phyloP scores from a whole-genome alignment of 1,140 invertebrate species.

The Philaenus spumarius region DNA sequence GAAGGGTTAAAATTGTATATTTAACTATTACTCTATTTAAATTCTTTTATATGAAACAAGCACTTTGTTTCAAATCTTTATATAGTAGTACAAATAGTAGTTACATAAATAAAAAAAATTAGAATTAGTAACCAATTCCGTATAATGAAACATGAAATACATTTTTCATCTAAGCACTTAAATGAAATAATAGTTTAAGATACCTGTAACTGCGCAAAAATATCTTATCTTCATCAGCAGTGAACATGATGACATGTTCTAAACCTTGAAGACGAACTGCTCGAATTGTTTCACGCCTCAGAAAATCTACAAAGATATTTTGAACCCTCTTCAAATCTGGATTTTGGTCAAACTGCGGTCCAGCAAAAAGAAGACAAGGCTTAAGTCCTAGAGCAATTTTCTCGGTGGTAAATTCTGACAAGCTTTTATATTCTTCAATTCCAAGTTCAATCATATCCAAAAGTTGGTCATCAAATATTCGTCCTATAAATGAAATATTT shows the following conservation, averaged over 20 bases:
- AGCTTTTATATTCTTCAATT: slow-evolving; percentile 70
- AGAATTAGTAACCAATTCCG: too few species aligned
- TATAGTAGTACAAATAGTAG: too few species aligned
- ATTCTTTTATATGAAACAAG: too few species aligned
- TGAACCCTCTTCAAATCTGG: slow-evolving; percentile 76
- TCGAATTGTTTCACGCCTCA: slow-evolving; percentile 73
- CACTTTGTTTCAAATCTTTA: too few species aligned
- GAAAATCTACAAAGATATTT: slow-evolving; percentile 89
- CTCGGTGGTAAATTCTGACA: slow-evolving; percentile 70
- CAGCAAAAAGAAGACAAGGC: slow-evolving; percentile 89
- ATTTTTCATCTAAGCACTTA: too few species aligned
- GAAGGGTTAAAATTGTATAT: too few species aligned
- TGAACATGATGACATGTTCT: slow-evolving; percentile 89
- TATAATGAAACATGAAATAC: too few species aligned
- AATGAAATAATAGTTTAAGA: not conserved
- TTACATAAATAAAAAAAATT: too few species aligned
- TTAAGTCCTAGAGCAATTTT: slow-evolving; percentile 80
- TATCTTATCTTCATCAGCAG: slow-evolving; percentile 71
- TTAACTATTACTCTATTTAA: too few species aligned
- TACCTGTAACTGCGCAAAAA: slow-evolving; percentile 79
- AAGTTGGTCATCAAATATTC: slow-evolving; percentile 83
- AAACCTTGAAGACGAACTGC: slow-evolving; percentile 82
- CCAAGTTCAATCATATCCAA: slow-evolving; percentile 97
- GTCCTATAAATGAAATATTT: slow-evolving; percentile 42
- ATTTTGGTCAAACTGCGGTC: slow-evolving; percentile 81